A percentile compares a stretch with the other conserved stretches of the same genome.
These are phyloP conservation scores for Nannoperca obscura DNA, from an alignment of 2,797 vertebrate genomes.

Conservation along the genomic window DNA sequence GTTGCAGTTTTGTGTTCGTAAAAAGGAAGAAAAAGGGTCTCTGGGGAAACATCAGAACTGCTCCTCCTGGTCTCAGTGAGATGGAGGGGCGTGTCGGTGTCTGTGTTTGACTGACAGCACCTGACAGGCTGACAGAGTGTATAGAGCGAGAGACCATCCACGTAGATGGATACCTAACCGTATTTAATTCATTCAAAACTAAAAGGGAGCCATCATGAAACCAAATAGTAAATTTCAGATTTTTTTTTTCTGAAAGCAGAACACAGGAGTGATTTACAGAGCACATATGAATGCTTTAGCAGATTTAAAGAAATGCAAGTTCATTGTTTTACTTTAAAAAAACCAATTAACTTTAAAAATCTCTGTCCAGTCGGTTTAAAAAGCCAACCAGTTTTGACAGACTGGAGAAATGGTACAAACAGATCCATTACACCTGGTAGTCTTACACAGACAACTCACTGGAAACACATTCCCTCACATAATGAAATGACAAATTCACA, in stretches of 20 bases:
- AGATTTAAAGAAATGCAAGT: not conserved
- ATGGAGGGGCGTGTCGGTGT: not conserved
- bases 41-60: not conserved
- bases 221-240: not conserved
- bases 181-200: not conserved
- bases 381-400: not conserved
- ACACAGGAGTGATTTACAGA: not conserved
- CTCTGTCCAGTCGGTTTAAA: not conserved
- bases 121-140: not conserved
- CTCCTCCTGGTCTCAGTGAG: not conserved
- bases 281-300: not conserved
- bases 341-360: no score
- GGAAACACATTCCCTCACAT: not conserved
- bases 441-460: not conserved
- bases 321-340: no score
- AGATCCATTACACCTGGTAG: not conserved
- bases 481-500: not conserved
- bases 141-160: not conserved
- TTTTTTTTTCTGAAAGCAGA: not conserved
- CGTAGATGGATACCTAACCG: not conserved
- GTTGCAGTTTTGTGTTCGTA: not conserved
- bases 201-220: not conserved
- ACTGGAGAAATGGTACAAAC: not conserved
- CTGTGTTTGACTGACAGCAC: slow-evolving; percentile 3
- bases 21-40: not conserved